Conservation (phyloP, 2,888 invertebrate genomes). For the Heliconius cydno region DNA sequence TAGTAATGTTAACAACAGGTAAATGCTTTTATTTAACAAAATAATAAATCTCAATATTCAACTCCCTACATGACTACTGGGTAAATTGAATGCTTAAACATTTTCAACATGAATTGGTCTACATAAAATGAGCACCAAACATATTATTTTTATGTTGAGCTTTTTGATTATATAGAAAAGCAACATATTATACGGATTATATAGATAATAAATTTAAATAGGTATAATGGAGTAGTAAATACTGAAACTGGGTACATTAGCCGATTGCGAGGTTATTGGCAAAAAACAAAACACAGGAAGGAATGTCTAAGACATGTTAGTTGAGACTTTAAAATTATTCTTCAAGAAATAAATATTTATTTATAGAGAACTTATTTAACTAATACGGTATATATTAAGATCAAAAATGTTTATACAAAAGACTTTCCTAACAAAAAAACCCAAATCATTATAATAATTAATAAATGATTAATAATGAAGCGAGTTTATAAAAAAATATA, state of each 20-base stretch:
- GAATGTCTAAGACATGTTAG: background rate
- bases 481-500: background rate
- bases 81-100: conserved; percentile 33
- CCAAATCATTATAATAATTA: background rate
- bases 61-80: conserved; percentile 54
- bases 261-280: conserved; percentile 13
- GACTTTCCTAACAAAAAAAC: background rate
- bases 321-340: background rate
- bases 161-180: conserved; percentile 40
- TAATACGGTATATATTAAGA: background rate
- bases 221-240: conserved; percentile 9
- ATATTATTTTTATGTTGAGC: conserved; percentile 47
- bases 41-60: conserved; percentile 63
- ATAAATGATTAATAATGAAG: conserved; percentile 1
- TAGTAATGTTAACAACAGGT: conserved; percentile 66
- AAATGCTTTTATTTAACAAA: conserved; percentile 77
- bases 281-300: background rate
- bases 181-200: conserved; percentile 33
- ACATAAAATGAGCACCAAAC: conserved; percentile 69
- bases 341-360: background rate
- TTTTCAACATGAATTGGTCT: conserved; percentile 52
- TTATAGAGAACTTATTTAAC: background rate
- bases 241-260: conserved; percentile 23
- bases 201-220: conserved; percentile 2
- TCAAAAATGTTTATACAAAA: background rate